Evolutionary conservation across 2,888 invertebrate genomes (phyloP).

Genomic region (Aspidiotus rigidus): DNA sequence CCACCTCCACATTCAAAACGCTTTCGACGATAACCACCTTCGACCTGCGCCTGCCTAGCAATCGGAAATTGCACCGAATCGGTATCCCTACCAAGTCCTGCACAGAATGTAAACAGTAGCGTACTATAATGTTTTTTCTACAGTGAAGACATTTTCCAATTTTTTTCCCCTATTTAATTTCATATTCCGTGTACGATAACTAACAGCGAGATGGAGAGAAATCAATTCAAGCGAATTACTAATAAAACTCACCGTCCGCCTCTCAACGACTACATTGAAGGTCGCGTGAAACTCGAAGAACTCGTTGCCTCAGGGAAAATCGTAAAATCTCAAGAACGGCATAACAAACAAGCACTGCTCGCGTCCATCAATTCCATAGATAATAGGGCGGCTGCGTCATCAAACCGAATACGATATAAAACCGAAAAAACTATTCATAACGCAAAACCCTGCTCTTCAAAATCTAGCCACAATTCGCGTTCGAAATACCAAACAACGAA

Average conservation of each 20-base stretch:
- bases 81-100: too few relatives aligned
- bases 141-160: too few relatives aligned
- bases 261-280: constrained; percentile 18
- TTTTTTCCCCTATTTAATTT: too few relatives aligned
- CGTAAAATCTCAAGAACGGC: constrained; percentile 17
- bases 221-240: too few relatives aligned
- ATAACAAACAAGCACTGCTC: constrained; percentile 18
- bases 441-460: neutral
- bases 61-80: too few relatives aligned
- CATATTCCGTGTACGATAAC: too few relatives aligned
- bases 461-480: neutral
- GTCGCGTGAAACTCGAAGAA: constrained; percentile 15
- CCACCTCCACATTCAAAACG: too few relatives aligned
- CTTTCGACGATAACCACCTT: too few relatives aligned
- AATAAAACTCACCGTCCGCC: neutral
- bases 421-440: too few relatives aligned
- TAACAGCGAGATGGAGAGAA: too few relatives aligned
- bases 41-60: neutral
- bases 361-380: constrained; percentile 8
- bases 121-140: too few relatives aligned
- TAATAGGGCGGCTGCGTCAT: neutral
- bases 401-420: neutral
- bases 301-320: constrained; percentile 13
- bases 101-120: too few relatives aligned
- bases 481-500: neutral